Base-by-base conservation (phyloP, 2,888 invertebrate genomes). In the Tethea ocularis region DNA sequence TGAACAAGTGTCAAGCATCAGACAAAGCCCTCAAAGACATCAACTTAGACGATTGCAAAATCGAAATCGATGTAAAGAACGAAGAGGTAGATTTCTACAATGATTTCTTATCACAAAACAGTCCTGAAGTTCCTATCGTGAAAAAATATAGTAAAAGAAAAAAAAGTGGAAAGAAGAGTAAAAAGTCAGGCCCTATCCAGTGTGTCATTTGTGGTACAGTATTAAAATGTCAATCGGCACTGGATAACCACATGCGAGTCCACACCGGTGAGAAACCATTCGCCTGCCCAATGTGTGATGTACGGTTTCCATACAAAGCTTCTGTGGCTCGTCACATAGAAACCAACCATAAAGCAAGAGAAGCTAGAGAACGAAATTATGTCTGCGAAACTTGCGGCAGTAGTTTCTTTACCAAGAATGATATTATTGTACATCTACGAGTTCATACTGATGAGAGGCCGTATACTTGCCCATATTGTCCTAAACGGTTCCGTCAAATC, bases 261-360 rank as follows among this genome's bases (percentile, higher is more conserved):
- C 93, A 93, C 60, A 91, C 92, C 0, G 91, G 90, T 0, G 92
- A 93, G 51, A 89, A 85, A 64, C 93, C 93, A 1, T 93, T 81
- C 57, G 58, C 65, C 0, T 93, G 93, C 63, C 66, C 76, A 1
- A 61, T 68, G 0, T 93, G 93, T 62, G 77, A 80, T 1, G 68
- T 78, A 2, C 71, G 74, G n/a, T 93, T 85, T 56, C 74, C 80
- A 15, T 75, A 86, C 0, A 89, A 89, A 63, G 89, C 90, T 0
- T 78, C 86, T 6, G 66, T 92, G 1, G 84, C 86, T 54, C 77
- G 89, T 26, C 93, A 93, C 62, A 74, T 78, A 20, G 77, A 81
- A 63, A 84, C 82, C 0, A 81, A 78, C 53, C 91, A 91, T 61
- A 68, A 68, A 0, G 66, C 82, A 46, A 46, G 46, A 46, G 46